Base-by-base conservation (phyloP, 2,888 invertebrate genomes). In the Mechanitis messenoides region DNA sequence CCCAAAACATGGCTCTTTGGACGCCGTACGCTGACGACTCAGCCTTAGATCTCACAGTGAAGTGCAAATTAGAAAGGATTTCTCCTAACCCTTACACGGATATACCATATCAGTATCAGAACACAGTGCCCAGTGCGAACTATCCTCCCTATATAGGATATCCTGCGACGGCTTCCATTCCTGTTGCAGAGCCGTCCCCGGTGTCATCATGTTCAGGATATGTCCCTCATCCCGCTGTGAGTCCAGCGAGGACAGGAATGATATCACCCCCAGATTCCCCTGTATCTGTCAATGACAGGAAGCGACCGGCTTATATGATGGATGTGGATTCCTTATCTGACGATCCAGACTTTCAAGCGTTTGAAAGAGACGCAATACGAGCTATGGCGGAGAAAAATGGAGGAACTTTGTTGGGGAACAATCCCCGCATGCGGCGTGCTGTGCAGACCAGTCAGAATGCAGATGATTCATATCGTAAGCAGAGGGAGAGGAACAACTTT, bases 401-500 rank as follows among this genome's bases (percentile, higher is more conserved):
- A 55, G 93, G 92, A 0, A 80, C 85, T 3, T 75, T 90, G 28
- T 82, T 91, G 0, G 87, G 89, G 1, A 87, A 93, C 33, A 95
- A 95, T 71, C 93, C 94, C 0, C 93, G 94, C 72, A 95, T 95
- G 95, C 87, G 94, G n/a, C 84, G 93, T 63, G 90, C 87, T 0
- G 86, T 88, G 11, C 85, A 84, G 53, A 79, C 80, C 3, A 81
- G 68, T 42, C 73, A 76, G 50, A 77, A 84, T 57, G 74, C 94
- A 0, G 95, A 97, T 77, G 95, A 95, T 3, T 93, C 95, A 0
- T 98, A 98, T 78, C 94, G 95, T 89, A 97, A 96, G 72, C 92
- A 97, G 61, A 88, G 98, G 9, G 92, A 95, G 68, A 96, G 97
- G 77, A 98, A 98, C 81, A 98, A 98, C 80, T 96, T 95, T 67